Evolutionary conservation across 2,797 vertebrate species (phyloP).

Genomic region (Cetoscarus ocellatus): DNA sequence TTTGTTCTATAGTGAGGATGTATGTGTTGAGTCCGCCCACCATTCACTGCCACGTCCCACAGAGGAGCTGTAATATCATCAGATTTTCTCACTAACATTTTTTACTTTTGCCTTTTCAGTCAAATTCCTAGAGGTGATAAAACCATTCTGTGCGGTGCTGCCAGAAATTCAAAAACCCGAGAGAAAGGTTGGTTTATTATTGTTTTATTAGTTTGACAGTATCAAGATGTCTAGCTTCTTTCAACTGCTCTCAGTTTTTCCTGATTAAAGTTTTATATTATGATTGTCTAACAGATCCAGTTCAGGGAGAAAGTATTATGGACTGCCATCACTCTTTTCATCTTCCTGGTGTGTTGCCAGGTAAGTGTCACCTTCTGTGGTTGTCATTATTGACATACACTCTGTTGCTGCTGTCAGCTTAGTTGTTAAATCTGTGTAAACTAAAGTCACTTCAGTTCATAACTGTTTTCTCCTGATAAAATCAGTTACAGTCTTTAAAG

Average conservation of each 20-base stretch:
- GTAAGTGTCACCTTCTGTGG: constrained; percentile 74
- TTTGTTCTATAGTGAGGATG: background rate
- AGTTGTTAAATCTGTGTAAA: too few species aligned
- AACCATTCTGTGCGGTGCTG: constrained; percentile 96
- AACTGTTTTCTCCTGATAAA: too few species aligned
- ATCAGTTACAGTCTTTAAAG: too few species aligned
- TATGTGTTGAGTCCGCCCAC: constrained; percentile 40
- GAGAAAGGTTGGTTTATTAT: constrained; percentile 87
- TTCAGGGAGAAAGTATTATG: constrained; percentile 99
- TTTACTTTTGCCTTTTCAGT: constrained; percentile 82
- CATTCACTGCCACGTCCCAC: constrained; percentile 73
- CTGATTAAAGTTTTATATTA: background rate
- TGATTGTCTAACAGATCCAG: constrained; percentile 88
- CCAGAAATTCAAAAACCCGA: constrained; percentile 98
- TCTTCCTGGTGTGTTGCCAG: constrained; percentile 99
- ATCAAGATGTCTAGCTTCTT: background rate
- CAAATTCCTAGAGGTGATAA: constrained; percentile 98
- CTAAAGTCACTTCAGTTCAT: too few species aligned
- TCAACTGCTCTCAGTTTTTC: background rate
- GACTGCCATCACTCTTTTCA: constrained; percentile 99
- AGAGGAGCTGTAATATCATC: constrained; percentile 7
- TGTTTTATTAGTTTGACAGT: background rate
- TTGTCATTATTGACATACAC: background rate
- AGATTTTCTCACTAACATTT: background rate
- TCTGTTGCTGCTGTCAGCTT: background rate